Base-by-base conservation (phyloP, 2,113 vertebrate genomes). In the Caloenas nicobarica region DNA sequence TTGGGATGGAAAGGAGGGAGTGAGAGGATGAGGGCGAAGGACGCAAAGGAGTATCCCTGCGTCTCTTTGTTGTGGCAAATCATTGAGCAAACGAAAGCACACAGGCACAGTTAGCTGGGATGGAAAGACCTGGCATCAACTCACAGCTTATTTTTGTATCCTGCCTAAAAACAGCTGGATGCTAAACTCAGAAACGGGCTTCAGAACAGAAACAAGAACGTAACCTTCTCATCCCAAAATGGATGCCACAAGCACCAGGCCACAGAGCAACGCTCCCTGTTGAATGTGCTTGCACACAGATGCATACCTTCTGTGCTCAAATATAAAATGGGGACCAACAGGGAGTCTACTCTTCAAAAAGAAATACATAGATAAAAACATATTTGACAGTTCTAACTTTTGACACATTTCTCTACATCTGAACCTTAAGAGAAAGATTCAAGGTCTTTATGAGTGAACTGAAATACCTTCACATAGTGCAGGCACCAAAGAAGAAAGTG, bases 401-500 rank as follows among this genome's bases (percentile, higher is more conserved):
- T 61, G 65, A 26, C 22, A 61, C 26, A 24, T 26, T 61, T 73
- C 16, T 70, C 31, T 3, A 12, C 11, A 23, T 42, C 50, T 28
- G 69, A 81, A 64, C 4, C 26, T 61, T n/a, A 40, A 36, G 5
- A 8, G 23, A 84, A 62, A 68, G 33, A 42, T 21, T 81, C 16
- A 16, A 14, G 9, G 25, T 48, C 40, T 77, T 54, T 46, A 12
- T 1, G n/a, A 91, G 8, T 3, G 14, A 61, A 58, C 0, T 1
- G 69, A 74, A 81, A 53, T 54, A 84, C 6, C 24, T 48, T 46
- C 17, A 54, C 0, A 0, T 9, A 50, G 28, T 12, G 46, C 65
- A 66, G 18, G 28, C 22, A 40, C n/a, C 22, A 13, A 53, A 64
- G 51, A 62, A 57, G 33, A 42, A 60, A 53, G 11, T 10, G 1